Evolutionary conservation across 2,888 invertebrate genomes (phyloP).

Genomic region (Sepioteuthis lessoniana): DNA sequence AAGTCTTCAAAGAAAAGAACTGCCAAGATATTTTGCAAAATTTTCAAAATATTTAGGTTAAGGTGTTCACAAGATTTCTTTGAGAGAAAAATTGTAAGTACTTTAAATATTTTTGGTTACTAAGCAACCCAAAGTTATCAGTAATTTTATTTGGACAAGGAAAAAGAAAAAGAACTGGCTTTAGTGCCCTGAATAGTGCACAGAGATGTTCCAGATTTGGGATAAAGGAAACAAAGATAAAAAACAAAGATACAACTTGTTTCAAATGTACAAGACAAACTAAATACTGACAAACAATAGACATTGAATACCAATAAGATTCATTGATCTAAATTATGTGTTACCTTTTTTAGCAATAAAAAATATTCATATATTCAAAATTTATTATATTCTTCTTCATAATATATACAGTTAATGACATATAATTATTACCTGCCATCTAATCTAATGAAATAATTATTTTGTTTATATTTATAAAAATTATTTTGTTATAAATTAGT

Average conservation of each 20-base stretch:
- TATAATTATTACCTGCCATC: too few species aligned
- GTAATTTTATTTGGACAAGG: not conserved
- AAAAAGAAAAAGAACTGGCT: not conserved
- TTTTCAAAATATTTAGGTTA: too few species aligned
- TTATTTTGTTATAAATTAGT: too few species aligned
- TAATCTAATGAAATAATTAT: too few species aligned
- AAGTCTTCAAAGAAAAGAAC: too few species aligned
- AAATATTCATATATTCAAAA: not conserved
- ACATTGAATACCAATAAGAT: not conserved
- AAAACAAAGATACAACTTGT: not conserved
- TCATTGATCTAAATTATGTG: not conserved
- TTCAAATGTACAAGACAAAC: not conserved
- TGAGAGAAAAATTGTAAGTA: too few species aligned
- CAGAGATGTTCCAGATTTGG: not conserved
- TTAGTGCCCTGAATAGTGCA: not conserved
- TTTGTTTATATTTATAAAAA: too few species aligned
- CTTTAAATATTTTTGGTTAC: too few species aligned
- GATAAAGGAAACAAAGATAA: not conserved
- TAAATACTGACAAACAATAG: not conserved
- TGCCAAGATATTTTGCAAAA: too few species aligned
- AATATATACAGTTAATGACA: not conserved
- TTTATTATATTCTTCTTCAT: not conserved
- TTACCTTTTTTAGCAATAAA: not conserved
- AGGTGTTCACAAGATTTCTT: too few species aligned
- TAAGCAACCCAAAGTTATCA: not conserved